Conservation (phyloP, 2,888 invertebrate species). For the Parascotia fuliginaria region DNA sequence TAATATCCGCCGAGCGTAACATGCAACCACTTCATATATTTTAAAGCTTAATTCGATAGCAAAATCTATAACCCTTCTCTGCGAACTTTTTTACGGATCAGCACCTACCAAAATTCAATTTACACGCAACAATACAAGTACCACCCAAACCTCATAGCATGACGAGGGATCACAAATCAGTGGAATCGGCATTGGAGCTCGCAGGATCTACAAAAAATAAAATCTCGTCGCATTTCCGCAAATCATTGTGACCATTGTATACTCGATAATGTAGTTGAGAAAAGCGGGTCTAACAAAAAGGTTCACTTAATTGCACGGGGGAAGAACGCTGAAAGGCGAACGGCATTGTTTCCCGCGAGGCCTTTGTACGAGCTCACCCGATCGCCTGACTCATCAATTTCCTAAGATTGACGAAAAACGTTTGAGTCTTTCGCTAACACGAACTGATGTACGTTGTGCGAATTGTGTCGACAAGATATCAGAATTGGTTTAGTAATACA, state of each 20-base stretch:
- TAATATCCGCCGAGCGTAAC: too few relatives aligned
- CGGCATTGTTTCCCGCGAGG: conserved; percentile 77
- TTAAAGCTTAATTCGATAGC: neutral
- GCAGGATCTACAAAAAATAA: conserved; percentile 67
- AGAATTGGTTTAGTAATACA: neutral
- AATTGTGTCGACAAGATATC: conserved; percentile 9
- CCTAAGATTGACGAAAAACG: conserved; percentile 67
- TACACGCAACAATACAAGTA: conserved; percentile 64
- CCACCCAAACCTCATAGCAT: conserved; percentile 59
- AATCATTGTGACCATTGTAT: conserved; percentile 81
- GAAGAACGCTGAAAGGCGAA: conserved; percentile 73
- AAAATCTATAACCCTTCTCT: neutral
- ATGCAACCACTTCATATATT: neutral
- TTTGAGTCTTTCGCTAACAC: conserved; percentile 62
- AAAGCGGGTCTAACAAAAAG: conserved; percentile 77
- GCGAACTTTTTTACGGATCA: conserved; percentile 10
- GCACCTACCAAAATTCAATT: conserved; percentile 57
- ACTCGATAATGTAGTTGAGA: conserved; percentile 78
- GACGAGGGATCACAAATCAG: conserved; percentile 74
- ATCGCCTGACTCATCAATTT: conserved; percentile 81
- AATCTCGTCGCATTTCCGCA: conserved; percentile 77
- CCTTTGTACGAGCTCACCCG: conserved; percentile 68
- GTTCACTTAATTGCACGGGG: conserved; percentile 81
- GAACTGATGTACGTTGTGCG: conserved; percentile 21
- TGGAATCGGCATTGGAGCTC: conserved; percentile 58